Evolutionary conservation across 1,140 invertebrate genomes (phyloP).

Genomic region (Drosophila ironensis): DNA sequence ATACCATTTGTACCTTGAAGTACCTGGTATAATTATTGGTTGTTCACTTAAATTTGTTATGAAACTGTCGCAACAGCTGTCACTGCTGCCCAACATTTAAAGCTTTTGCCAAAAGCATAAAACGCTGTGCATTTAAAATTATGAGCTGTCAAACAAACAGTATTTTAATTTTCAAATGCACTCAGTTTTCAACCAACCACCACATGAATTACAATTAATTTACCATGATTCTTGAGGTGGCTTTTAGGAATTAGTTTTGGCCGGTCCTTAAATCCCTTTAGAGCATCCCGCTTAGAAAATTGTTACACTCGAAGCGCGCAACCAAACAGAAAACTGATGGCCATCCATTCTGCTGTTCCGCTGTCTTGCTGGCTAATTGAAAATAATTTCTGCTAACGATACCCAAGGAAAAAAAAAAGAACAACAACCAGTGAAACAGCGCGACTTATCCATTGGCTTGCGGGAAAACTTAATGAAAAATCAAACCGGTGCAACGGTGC

Average conservation of each 20-base stretch:
- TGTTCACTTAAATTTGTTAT: neutral
- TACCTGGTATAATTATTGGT: neutral
- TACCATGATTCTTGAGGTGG: too few species aligned
- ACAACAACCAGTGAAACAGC: too few species aligned
- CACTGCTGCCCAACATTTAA: neutral
- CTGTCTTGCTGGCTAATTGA: conserved; percentile 59
- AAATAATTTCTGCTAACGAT: conserved; percentile 66
- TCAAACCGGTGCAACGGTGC: conserved; percentile 28
- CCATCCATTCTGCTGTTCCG: conserved; percentile 25
- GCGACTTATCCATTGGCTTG: too few species aligned
- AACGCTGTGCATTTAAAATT: conserved; percentile 10
- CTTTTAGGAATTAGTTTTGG: too few species aligned
- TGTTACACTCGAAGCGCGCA: neutral
- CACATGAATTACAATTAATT: too few species aligned
- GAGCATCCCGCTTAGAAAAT: too few species aligned
- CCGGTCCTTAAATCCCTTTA: too few species aligned
- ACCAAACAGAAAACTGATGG: conserved; percentile 2
- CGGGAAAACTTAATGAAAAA: conserved; percentile 67
- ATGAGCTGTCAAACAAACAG: conserved; percentile 8
- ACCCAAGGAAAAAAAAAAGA: conserved; percentile 8
- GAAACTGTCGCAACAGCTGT: neutral
- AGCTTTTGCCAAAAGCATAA: conserved; percentile 7
- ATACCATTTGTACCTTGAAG: too few species aligned
- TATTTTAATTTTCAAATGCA: conserved; percentile 8
- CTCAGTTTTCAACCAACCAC: too few species aligned